These are phyloP conservation scores for Nebria brevicollis DNA, from an alignment of 2,888 invertebrate genomes.

Conservation along the genomic window DNA sequence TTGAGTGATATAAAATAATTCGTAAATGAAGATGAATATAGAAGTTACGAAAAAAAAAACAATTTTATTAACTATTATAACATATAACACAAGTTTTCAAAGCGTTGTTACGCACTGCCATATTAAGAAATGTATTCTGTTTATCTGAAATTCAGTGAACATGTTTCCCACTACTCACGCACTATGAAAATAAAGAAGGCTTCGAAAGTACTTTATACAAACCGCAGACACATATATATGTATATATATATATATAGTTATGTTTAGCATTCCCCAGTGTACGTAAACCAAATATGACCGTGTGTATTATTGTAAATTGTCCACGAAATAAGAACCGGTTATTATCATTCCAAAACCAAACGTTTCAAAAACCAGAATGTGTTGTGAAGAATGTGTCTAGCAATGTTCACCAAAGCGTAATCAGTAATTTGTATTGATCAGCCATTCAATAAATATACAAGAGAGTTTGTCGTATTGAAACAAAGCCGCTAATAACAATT, in stretches of 20 bases:
- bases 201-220: conserved; percentile 47
- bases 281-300: conserved; percentile 19
- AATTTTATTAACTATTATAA: conserved; percentile 30
- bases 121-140: conserved; percentile 35
- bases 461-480: conserved; percentile 44
- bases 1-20: neutral
- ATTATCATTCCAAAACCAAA: neutral
- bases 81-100: conserved; percentile 34
- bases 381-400: conserved; percentile 24
- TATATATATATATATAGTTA: conserved; percentile 33
- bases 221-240: conserved; percentile 40
- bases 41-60: conserved; percentile 11
- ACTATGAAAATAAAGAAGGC: conserved; percentile 44
- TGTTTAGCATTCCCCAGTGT: conserved; percentile 33
- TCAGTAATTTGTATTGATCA: conserved; percentile 8
- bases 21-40: neutral
- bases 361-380: neutral
- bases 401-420: conserved; percentile 17
- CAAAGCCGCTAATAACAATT: conserved; percentile 46
- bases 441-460: conserved; percentile 44
- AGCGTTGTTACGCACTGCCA: conserved; percentile 43
- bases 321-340: neutral
- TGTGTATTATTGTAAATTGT: neutral
- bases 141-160: conserved; percentile 41
- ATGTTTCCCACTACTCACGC: conserved; percentile 44